Percentiles rank a stretch among this genome's conserved stretches.
Evolutionary conservation across 2,888 invertebrate species (phyloP).

Genomic region (Amphiduros pacificus): DNA sequence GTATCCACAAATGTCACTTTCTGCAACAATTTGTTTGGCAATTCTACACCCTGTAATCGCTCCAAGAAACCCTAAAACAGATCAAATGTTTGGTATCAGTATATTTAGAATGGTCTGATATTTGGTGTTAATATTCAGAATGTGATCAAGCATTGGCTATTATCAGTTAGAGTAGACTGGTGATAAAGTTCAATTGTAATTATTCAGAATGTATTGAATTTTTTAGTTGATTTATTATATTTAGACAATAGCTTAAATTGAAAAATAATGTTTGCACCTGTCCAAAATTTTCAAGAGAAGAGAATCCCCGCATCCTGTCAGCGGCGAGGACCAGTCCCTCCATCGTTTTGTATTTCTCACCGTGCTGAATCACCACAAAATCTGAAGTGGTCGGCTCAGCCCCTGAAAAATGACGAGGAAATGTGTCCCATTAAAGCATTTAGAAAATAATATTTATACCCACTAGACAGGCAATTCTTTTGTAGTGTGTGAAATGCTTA

Average conservation of each 20-base stretch:
- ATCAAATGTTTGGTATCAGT: too few relatives aligned
- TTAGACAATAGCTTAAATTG: too few relatives aligned
- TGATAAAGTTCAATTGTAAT: neutral
- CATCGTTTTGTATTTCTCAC: conserved; percentile 80
- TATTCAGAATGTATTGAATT: neutral
- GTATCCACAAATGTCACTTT: conserved; percentile 89
- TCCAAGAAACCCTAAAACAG: conserved; percentile 64
- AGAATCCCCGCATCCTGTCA: conserved; percentile 79
- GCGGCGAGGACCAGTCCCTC: conserved; percentile 94
- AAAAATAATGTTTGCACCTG: too few relatives aligned
- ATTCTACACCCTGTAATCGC: conserved; percentile 36
- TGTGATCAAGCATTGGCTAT: too few relatives aligned
- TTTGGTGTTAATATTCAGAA: too few relatives aligned
- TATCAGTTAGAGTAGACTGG: too few relatives aligned
- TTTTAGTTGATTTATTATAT: neutral
- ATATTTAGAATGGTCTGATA: too few relatives aligned
- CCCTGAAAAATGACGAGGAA: conserved; percentile 65
- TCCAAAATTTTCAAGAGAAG: conserved; percentile 91
- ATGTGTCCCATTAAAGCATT: too few relatives aligned
- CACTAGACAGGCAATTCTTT: too few relatives aligned
- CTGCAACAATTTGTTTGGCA: conserved; percentile 34
- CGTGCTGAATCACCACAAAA: conserved; percentile 75
- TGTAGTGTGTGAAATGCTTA: too few relatives aligned
- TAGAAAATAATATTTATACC: too few relatives aligned
- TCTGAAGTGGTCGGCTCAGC: conserved; percentile 73